Evolutionary conservation across 2,888 invertebrate genomes (phyloP), one percentile per base, ranked within the genome.

Genomic region (Steinernema scapterisci): DNA sequence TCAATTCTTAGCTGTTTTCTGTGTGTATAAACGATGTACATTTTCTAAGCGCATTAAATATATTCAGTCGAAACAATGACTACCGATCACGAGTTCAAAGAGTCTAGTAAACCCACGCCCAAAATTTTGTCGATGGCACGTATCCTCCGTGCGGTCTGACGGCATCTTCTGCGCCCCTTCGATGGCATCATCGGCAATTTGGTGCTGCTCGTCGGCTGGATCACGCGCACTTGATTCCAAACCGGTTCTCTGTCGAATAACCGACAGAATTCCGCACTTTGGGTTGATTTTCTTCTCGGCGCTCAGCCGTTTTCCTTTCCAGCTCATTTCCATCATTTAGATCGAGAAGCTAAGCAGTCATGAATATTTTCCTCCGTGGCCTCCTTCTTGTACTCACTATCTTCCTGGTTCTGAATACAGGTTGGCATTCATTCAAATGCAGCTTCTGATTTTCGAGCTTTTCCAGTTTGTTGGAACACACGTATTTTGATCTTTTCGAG

Each of bases 201-300:
- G 27, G 7, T 16, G 5, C 52, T 21, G 21, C 19, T 63, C 63
- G 63, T 27, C 31, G 27, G 63, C 63, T 21, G 16, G 25, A 63
- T 63, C 63, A 63, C 63, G 63, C 21, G 63, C 27, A 25, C 63
- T 16, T 21, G 38, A 63, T 31, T 21, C 48, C 13, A 63, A 63
- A 63, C 63, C 63, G 63, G 63, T 63, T 63, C 63, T 27, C n/a
- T 27, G 13, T 16, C 63, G 27, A 13, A 7, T 63, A 63, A 27
- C 63, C 27, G 63, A 63, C 63, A 63, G 31, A 31, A 31, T 63
- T 63, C 63, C 63, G 63, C 63, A 63, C 63, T 63, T 25, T 27
- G 31, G 9, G 31, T 16, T 27, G 63, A 16, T n/a, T 63, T 21
- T n/a, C 25, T 38, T n/a, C 63, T 16, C 31, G 27, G 38, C 63